Percentiles rank a stretch among this genome's conserved stretches.
phyloP scores from a whole-genome alignment of 2,113 vertebrate genomes.

The Argyrosomus japonicus region DNA sequence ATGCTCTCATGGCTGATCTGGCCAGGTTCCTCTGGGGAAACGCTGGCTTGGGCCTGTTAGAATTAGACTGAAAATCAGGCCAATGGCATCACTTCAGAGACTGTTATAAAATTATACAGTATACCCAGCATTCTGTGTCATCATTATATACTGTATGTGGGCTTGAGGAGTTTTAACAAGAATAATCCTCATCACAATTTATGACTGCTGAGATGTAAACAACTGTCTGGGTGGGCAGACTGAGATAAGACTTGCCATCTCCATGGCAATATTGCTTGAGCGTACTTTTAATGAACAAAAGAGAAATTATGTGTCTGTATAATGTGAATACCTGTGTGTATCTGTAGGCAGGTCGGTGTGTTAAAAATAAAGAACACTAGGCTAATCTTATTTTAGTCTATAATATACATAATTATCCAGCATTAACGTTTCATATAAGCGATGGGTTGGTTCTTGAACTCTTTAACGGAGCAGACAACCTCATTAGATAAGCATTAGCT shows the following conservation, averaged over 20 bases:
- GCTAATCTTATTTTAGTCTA: background rate
- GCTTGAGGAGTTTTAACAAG: slow-evolving; percentile 26
- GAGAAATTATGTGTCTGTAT: slow-evolving; percentile 5
- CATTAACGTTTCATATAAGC: slow-evolving; percentile 20
- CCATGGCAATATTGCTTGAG: slow-evolving; percentile 12
- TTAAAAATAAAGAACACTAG: background rate
- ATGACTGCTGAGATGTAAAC: slow-evolving; percentile 7
- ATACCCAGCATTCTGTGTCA: slow-evolving; percentile 40
- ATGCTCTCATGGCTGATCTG: slow-evolving; percentile 48
- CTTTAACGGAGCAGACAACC: slow-evolving; percentile 22
- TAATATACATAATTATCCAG: background rate
- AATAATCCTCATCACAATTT: slow-evolving; percentile 24
- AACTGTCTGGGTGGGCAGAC: slow-evolving; percentile 19
- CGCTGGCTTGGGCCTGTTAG: slow-evolving; percentile 50
- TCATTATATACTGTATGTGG: slow-evolving; percentile 49
- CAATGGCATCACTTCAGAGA: slow-evolving; percentile 64
- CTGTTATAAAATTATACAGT: slow-evolving; percentile 59
- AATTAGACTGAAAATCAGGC: slow-evolving; percentile 67
- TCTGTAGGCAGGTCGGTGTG: background rate
- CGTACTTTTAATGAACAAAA: slow-evolving; percentile 23
- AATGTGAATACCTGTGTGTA: slow-evolving; percentile 4
- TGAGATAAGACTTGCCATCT: slow-evolving; percentile 35
- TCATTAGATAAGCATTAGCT: slow-evolving; percentile 65
- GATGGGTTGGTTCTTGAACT: background rate
- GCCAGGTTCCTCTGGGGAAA: slow-evolving; percentile 60